These are phyloP conservation scores for Danionella dracula DNA, from an alignment of 2,797 vertebrate genomes.

Conservation along the genomic window DNA sequence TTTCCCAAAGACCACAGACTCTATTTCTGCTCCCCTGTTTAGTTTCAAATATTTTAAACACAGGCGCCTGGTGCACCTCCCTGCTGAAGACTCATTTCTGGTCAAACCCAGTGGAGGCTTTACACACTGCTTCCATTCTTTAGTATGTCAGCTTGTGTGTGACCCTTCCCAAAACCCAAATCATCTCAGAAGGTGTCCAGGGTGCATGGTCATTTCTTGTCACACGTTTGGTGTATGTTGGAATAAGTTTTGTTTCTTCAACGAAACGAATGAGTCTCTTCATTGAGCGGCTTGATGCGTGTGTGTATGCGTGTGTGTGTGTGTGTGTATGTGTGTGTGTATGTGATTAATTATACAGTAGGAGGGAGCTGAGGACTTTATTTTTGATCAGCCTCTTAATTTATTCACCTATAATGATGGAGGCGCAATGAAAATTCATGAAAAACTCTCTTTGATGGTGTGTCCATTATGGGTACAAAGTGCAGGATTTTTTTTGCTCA, in stretches of 20 bases:
- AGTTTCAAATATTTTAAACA: slow-evolving; percentile 65
- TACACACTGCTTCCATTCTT: slow-evolving; percentile 71
- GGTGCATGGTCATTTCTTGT: slow-evolving; percentile 56
- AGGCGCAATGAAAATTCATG: slow-evolving; percentile 13
- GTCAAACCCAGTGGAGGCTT: slow-evolving; percentile 39
- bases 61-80: slow-evolving; percentile 64
- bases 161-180: slow-evolving; percentile 26
- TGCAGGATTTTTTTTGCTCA: too few relatives aligned
- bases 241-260: slow-evolving; percentile 22
- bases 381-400: slow-evolving; percentile 10
- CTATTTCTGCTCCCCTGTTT: slow-evolving; percentile 74
- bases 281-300: background rate
- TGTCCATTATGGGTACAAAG: slow-evolving; percentile 21
- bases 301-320: background rate
- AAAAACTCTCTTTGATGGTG: slow-evolving; percentile 3
- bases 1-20: slow-evolving; percentile 61
- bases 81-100: slow-evolving; percentile 56
- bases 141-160: slow-evolving; percentile 44
- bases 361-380: background rate
- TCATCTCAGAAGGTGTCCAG: slow-evolving; percentile 52
- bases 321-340: background rate
- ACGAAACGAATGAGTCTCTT: background rate
- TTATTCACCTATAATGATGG: slow-evolving; percentile 15
- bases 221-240: slow-evolving; percentile 48
- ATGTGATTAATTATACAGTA: slow-evolving; percentile 15